Conservation (phyloP, 2,888 invertebrate species). For the Monoplex corrugatus region DNA sequence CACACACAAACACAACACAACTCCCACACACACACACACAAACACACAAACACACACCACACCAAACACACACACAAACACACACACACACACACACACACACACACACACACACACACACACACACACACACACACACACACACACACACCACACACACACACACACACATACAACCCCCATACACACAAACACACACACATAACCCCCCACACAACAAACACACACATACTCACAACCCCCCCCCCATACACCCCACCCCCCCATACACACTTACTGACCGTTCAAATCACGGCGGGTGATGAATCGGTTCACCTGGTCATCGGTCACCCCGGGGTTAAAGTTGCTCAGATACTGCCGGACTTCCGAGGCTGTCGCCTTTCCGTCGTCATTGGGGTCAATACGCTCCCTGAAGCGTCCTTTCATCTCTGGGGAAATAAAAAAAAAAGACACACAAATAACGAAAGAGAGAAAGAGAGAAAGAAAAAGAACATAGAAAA, state of each 20-base stretch:
- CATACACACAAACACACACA: no score
- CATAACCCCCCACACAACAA: no score
- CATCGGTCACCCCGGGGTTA: background rate
- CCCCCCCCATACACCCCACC: no score
- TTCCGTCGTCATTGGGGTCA: constrained; percentile 9
- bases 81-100: no score
- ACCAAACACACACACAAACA: no score
- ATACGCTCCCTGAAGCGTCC: background rate
- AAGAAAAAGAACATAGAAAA: background rate
- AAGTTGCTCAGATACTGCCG: background rate
- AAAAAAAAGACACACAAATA: background rate
- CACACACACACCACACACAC: no score
- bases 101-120: no score
- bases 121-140: no score
- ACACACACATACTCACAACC: background rate
- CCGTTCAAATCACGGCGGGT: background rate
- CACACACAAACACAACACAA: no score
- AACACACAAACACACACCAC: no score
- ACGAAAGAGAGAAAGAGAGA: background rate
- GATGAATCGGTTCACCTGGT: background rate
- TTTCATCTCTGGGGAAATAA: background rate
- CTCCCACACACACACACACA: no score
- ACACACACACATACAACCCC: no score
- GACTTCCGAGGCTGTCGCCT: background rate
- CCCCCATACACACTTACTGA: background rate